Base-by-base conservation (phyloP, 2,888 invertebrate species). In the Meghimatium bilineatum region DNA sequence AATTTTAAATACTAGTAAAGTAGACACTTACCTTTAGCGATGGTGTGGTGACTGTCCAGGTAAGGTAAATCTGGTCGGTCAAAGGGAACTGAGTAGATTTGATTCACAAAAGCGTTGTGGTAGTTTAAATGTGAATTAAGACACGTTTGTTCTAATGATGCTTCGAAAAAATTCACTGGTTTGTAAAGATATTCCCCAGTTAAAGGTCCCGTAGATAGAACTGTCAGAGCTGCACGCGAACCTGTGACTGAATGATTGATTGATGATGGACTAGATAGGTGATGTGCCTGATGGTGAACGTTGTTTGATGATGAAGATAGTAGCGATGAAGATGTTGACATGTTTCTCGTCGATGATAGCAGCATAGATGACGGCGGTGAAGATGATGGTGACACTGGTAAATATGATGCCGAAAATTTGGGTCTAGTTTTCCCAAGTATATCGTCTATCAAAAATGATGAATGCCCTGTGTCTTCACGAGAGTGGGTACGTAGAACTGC, bases 401-500 rank as follows among this genome's bases (percentile, higher is more conserved):
- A 32, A 44, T 60, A 20, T 0, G 76, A 49, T 67, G 52, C 26
- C 44, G 82, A 29, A 29, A 63, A 10, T 38, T 1, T 44, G 34
- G 76, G 36, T 49, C 56, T 44, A 2, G 76, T 6, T 38, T 56
- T 63, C 29, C 86, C 86, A 66, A 86, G 71, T 20, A 86, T 86
- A 52, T 86, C 86, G 71, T 86, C 86, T 23, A 86, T 86, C n/a
- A 84, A 84, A 66, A 86, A 86, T 14, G 86, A 86, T 20, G 86
- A 84, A 76, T 76, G 76, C 20, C 49, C 66, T 8, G 34, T 49
- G 29, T 67, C 67, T 66, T 74, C 72, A 0, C 76, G 63, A 29
- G 26, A 34, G 6, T 36, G 36, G 17, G 60, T 32, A 29, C 32
- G 44, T 12, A 34, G n/a, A 29, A 36, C 23, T 20, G 52, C 34